Evolutionary conservation across 37 sponge, comb jelly and placozoan genomes (phyloP).

Genomic region (Cliona cf. orientalis): DNA sequence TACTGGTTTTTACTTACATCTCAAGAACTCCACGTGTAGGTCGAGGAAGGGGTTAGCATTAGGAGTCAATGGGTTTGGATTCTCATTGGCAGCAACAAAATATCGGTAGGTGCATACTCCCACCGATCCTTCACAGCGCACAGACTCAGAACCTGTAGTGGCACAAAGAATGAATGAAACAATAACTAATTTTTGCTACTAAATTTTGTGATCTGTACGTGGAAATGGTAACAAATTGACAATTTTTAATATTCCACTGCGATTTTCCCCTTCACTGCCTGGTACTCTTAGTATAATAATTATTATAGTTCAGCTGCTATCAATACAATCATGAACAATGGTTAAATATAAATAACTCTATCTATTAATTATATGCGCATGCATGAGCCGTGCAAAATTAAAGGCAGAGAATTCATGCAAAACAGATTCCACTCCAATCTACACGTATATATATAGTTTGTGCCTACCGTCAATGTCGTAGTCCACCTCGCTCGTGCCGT

Average conservation of each 20-base stretch:
- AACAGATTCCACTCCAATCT: no score
- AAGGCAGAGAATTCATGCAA: no score
- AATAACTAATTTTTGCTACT: background rate
- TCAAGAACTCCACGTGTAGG: conserved; percentile 31
- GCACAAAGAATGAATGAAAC: background rate
- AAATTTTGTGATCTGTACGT: background rate
- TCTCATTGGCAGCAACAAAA: conserved; percentile 22
- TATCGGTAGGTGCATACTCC: conserved; percentile 20
- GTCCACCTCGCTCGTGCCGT: background rate
- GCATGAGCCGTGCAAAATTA: no score
- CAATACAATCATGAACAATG: no score
- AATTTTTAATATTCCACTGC: no score
- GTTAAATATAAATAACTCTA: no score
- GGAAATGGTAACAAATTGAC: background rate
- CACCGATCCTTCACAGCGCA: conserved; percentile 9
- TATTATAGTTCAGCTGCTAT: no score
- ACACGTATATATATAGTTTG: background rate
- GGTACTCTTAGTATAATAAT: no score
- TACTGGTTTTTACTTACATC: no score
- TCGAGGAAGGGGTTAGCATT: conserved; percentile 1
- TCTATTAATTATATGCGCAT: no score
- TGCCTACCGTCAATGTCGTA: conserved; percentile 30
- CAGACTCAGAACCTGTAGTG: conserved; percentile 6
- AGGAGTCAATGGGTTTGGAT: no score
- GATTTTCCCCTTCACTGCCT: no score